Base-by-base conservation (phyloP, 1,140 invertebrate species). In the Drosophila punjabiensis region DNA sequence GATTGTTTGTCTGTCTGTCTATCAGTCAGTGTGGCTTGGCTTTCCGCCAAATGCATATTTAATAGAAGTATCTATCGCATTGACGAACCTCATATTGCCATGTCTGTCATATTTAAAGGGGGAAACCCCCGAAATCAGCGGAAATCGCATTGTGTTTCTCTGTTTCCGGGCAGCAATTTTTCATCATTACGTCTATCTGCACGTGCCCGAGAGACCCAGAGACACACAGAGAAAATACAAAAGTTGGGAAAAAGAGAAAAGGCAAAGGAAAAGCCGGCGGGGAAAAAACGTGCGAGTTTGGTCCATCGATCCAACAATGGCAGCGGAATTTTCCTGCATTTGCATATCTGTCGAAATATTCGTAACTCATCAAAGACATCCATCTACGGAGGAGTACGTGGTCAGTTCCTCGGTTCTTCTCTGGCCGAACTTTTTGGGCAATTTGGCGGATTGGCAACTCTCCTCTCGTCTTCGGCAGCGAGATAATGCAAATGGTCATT, bases 401-500 rank as follows among this genome's bases (percentile, higher is more conserved):
- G 47, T 18, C 67, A 55, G 65, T 67, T 64, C 53, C 48, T 20
- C 66, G 69, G 63, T 81, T 77, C 20, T 33, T 35, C 28, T 33
- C 48, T 35, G 41, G 48, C 32, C 64, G 50, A 71, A 81, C 71
- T 88, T 83, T 82, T 88, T 76, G 77, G 82, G 85, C 69, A 89
- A 89, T 85, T 81, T 82, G 85, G 67, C 81, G 68, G 70, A 66
- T 83, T 67, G 73, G 48, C 73, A 85, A 73, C 68, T 52, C 43
- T 56, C 52, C 52, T 33, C 33, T 33, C 33, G 18, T 16, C 33
- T 20, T 37, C 4, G 20, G 5, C 48, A 43, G 69, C 63, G 53
- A 82, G 81, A 79, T 90, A 89, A 90, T 90, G 86, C 79, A 86
- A 86, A 89, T 91, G 82, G 86, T 90, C 86, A 89, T 90, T 86